Percentiles rank a stretch among this genome's conserved stretches.
Evolutionary conservation across 2,797 vertebrate genomes (phyloP).

Genomic region (Vireo griseus): DNA sequence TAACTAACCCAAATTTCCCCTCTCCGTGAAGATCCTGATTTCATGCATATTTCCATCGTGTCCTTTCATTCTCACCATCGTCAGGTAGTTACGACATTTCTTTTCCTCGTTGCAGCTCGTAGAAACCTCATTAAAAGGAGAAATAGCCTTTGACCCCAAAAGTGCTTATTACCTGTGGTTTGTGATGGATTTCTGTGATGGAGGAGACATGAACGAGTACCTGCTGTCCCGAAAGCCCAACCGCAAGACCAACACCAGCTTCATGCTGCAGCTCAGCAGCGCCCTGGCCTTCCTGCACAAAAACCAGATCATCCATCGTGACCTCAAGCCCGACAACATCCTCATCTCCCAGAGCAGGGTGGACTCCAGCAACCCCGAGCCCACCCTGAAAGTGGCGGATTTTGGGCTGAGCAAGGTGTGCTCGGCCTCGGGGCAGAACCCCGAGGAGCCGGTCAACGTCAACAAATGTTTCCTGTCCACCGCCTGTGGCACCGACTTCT

Average conservation of each 20-base stretch:
- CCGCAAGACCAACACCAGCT: slow-evolving; percentile 95
- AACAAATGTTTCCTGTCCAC: slow-evolving; percentile 96
- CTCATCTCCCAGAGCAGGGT: slow-evolving; percentile 86
- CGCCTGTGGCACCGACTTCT: slow-evolving; percentile 94
- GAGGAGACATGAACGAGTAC: slow-evolving; percentile 97
- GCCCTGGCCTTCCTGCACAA: slow-evolving; percentile 96
- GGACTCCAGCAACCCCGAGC: slow-evolving; percentile 81
- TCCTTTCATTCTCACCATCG: rapidly evolving
- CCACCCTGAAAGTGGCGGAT: slow-evolving; percentile 95
- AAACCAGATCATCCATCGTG: slow-evolving; percentile 95
- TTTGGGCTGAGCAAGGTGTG: slow-evolving; percentile 97
- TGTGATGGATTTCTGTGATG: slow-evolving; percentile 98
- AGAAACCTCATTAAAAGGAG: slow-evolving; percentile 92
- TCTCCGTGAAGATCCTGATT: rapidly evolving
- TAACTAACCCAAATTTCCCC: neutral
- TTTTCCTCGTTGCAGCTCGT: slow-evolving; percentile 77
- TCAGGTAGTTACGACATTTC: neutral
- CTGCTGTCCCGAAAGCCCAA: slow-evolving; percentile 91
- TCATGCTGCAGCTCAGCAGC: slow-evolving; percentile 96
- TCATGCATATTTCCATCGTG: rapidly evolving
- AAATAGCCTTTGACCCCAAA: slow-evolving; percentile 91
- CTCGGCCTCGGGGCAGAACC: slow-evolving; percentile 86
- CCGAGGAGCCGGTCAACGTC: slow-evolving; percentile 89
- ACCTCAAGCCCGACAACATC: slow-evolving; percentile 98
- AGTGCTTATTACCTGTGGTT: slow-evolving; percentile 97